phyloP scores from a whole-genome alignment of 2,113 vertebrate genomes.

The Phrynosoma blainvillii region DNA sequence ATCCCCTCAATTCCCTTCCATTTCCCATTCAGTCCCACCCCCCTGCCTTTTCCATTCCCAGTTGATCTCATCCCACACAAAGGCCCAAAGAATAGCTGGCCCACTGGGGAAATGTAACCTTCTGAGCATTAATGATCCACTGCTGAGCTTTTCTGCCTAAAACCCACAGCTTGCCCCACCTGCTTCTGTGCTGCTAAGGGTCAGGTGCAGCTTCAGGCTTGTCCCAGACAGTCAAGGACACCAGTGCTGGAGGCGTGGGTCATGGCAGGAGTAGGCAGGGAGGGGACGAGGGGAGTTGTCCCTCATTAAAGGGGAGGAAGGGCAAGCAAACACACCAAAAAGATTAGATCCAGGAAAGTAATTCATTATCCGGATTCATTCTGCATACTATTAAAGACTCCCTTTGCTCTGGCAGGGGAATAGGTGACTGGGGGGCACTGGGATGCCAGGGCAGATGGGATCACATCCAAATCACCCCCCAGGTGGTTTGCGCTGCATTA shows the following conservation, averaged over 20 bases:
- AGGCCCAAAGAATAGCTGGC: neutral
- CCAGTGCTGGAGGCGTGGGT: neutral
- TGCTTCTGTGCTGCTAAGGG: neutral
- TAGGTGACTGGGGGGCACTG: constrained; percentile 14
- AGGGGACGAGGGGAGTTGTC: neutral
- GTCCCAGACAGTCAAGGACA: neutral
- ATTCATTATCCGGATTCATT: constrained; percentile 38
- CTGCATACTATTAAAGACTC: constrained; percentile 26
- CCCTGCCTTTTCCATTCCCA: fast-evolving
- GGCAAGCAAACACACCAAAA: neutral
- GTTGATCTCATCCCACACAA: fast-evolving
- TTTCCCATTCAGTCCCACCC: neutral
- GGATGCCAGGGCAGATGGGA: constrained; percentile 62
- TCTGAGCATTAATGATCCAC: neutral
- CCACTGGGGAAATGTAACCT: neutral
- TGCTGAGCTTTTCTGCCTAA: fast-evolving
- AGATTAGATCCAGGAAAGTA: neutral
- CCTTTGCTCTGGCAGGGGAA: neutral
- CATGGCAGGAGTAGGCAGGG: neutral
- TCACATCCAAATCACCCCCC: constrained; percentile 48
- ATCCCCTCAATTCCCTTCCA: neutral
- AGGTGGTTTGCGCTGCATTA: constrained; percentile 61
- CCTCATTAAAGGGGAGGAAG: constrained; percentile 36
- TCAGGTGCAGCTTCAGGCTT: constrained; percentile 30
- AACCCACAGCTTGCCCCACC: constrained; percentile 20